phyloP scores from a whole-genome alignment of 2,888 invertebrate genomes.

The Chrysina gloriosa region DNA sequence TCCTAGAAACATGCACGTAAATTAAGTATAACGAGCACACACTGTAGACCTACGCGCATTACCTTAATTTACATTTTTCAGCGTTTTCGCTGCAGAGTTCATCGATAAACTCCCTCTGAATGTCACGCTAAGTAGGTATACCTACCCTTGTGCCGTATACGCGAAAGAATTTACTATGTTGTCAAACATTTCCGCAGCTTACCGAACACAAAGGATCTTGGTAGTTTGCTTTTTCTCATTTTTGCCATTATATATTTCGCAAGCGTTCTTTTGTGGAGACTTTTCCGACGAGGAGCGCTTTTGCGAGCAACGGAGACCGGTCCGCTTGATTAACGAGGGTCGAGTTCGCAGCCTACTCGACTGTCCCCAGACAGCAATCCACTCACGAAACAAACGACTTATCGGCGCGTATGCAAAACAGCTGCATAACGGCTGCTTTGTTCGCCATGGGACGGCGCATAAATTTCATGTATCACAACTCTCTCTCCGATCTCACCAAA shows the following conservation, averaged over 20 bases:
- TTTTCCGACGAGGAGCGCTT: slow-evolving; percentile 1
- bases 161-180: slow-evolving; percentile 26
- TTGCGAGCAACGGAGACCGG: slow-evolving; percentile 29
- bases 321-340: slow-evolving; percentile 44
- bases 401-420: slow-evolving; percentile 46
- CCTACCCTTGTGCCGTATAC: slow-evolving; percentile 10
- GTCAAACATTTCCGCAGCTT: slow-evolving; percentile 36
- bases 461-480: slow-evolving; percentile 21
- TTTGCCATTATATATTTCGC: slow-evolving; percentile 24
- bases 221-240: slow-evolving; percentile 5
- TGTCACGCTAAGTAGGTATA: background rate
- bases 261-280: slow-evolving; percentile 13
- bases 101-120: background rate
- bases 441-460: slow-evolving; percentile 43
- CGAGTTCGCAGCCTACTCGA: slow-evolving; percentile 45
- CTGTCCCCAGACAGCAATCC: slow-evolving; percentile 44
- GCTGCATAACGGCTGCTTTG: slow-evolving; percentile 45
- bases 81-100: background rate
- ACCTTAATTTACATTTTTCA: background rate
- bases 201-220: slow-evolving; percentile 19
- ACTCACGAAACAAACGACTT: slow-evolving; percentile 44
- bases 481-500: slow-evolving; percentile 22
- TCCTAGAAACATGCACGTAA: too few relatives aligned
- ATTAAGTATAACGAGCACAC: too few relatives aligned
- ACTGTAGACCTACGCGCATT: too few relatives aligned